A percentile compares a stretch with the other conserved stretches of the same genome.
phyloP scores from a whole-genome alignment of 2,888 invertebrate genomes.

The Bimastos eiseni region DNA sequence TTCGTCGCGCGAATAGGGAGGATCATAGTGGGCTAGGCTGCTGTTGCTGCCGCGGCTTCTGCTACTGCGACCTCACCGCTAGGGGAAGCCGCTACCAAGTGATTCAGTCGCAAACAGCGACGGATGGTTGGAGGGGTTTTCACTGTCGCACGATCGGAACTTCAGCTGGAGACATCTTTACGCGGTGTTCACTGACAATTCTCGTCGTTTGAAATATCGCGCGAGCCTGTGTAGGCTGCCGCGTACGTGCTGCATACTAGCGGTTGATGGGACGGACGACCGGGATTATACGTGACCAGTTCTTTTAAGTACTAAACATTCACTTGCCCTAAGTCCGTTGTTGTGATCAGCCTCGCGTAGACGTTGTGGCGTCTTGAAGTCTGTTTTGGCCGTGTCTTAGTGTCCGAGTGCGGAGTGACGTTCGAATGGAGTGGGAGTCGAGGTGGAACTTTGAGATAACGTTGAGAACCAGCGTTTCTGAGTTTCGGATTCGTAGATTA shows the following conservation, averaged over 20 bases:
- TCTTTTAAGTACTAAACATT: neutral
- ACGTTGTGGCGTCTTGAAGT: too few relatives aligned
- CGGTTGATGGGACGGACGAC: neutral
- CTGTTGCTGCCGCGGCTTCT: neutral
- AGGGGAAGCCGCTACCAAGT: neutral
- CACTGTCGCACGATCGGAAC: neutral
- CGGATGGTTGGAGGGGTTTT: neutral
- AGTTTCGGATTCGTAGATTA: neutral
- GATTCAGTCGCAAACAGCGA: slow-evolving; percentile 1
- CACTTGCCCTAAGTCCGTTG: neutral
- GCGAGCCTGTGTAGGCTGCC: neutral
- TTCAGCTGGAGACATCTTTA: slow-evolving; percentile 6
- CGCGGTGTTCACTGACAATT: neutral
- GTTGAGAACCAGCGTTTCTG: neutral
- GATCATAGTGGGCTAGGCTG: neutral
- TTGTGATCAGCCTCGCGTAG: neutral
- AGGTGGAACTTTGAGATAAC: neutral
- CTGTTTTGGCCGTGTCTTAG: too few relatives aligned
- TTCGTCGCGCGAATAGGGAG: neutral
- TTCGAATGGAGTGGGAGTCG: neutral
- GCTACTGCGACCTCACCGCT: neutral
- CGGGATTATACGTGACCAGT: neutral
- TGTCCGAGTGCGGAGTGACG: neutral
- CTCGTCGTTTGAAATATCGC: neutral
- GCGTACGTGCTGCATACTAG: neutral